Conservation (phyloP, 2,888 invertebrate genomes). For the Drosophila multiciliata region DNA sequence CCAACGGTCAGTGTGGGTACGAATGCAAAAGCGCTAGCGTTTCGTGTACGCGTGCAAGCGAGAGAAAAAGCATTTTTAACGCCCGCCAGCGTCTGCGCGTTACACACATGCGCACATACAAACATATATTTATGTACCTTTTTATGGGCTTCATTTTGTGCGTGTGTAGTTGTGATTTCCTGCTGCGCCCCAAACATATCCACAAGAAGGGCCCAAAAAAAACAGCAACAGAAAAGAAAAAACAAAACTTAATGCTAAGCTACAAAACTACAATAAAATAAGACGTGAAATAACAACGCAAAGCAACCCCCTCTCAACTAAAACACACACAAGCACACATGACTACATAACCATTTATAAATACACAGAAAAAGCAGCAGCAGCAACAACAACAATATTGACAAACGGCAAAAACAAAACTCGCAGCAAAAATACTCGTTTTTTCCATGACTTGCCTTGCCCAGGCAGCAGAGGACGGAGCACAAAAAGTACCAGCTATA, state of each 20-base stretch:
- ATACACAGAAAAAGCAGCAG: conserved; percentile 55
- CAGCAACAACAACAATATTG: conserved; percentile 48
- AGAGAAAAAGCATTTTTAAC: conserved; percentile 30
- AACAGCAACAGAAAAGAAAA: conserved; percentile 23
- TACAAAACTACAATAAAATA: conserved; percentile 66
- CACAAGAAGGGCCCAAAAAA: conserved; percentile 54
- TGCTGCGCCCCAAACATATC: conserved; percentile 70
- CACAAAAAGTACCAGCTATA: conserved; percentile 75
- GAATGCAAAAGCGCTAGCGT: conserved; percentile 23
- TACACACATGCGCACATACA: conserved; percentile 16
- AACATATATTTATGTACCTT: conserved; percentile 24
- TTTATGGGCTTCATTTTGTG: conserved; percentile 50
- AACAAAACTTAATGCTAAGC: conserved; percentile 35
- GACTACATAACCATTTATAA: conserved; percentile 78
- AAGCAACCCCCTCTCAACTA: conserved; percentile 61
- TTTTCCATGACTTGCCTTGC: conserved; percentile 72
- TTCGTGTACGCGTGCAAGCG: conserved; percentile 18
- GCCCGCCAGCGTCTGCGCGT: conserved; percentile 57
- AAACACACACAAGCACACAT: conserved; percentile 49
- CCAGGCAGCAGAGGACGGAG: conserved; percentile 55
- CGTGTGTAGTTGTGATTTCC: conserved; percentile 75
- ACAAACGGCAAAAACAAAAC: conserved; percentile 63
- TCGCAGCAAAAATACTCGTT: conserved; percentile 73
- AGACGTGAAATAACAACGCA: conserved; percentile 63
- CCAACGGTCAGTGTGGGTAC: conserved; percentile 9